These are phyloP conservation scores for Charadrius vociferus DNA, from an alignment of 2,113 vertebrate species.

Conservation along the genomic window DNA sequence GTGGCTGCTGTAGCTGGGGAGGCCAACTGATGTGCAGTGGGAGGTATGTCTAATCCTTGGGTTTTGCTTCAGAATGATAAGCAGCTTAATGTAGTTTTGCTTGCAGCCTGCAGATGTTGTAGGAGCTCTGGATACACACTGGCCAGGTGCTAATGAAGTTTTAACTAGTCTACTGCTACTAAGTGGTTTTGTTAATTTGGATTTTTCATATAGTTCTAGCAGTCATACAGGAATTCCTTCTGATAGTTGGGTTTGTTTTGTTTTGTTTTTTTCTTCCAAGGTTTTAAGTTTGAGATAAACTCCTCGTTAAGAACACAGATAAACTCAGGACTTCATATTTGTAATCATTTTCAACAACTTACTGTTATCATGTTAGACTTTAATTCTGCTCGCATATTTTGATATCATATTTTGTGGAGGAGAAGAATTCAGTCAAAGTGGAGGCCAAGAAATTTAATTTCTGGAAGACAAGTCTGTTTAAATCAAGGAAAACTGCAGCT, in stretches of 20 bases:
- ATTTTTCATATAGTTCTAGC: background rate
- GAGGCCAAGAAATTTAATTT: background rate
- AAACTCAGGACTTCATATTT: background rate
- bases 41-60: background rate
- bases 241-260: background rate
- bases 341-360: background rate
- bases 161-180: background rate
- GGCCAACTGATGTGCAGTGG: background rate
- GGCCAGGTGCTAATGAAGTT: background rate
- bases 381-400: background rate
- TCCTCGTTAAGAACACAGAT: background rate
- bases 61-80: constrained; percentile 11
- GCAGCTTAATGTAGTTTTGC: background rate
- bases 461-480: background rate
- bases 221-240: background rate
- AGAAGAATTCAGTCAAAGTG: background rate
- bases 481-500: background rate
- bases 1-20: background rate
- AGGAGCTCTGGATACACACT: background rate
- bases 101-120: background rate
- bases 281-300: background rate
- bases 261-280: no score
- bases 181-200: background rate
- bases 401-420: background rate
- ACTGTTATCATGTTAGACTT: background rate